Conservation (phyloP, 1,140 invertebrate genomes). For the Heliconius nattereri region DNA sequence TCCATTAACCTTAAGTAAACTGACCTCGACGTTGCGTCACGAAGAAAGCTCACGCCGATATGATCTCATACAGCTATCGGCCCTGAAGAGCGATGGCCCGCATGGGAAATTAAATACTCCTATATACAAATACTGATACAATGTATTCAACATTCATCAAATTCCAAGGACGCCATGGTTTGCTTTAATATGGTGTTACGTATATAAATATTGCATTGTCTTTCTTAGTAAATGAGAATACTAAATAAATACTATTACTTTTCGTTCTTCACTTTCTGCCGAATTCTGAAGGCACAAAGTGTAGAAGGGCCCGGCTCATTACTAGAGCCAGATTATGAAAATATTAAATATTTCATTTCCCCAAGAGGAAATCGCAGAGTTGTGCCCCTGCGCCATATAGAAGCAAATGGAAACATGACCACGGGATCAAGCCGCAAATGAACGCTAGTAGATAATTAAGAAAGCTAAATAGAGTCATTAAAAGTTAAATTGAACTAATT, state of each 20-base stretch:
- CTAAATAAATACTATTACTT: too few relatives aligned
- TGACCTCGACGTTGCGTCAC: constrained; percentile 1
- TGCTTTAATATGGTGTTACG: not conserved
- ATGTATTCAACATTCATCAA: constrained; percentile 9
- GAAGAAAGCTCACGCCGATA: constrained; percentile 12
- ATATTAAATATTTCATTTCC: too few relatives aligned
- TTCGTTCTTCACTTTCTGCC: not conserved
- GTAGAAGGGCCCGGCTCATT: too few relatives aligned
- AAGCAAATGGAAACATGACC: too few relatives aligned
- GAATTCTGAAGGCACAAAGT: not conserved
- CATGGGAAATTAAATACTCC: constrained; percentile 41
- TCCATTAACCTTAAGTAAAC: constrained; percentile 6
- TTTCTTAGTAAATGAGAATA: not conserved
- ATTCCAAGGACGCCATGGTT: not conserved
- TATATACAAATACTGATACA: constrained; percentile 22
- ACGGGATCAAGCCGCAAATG: too few relatives aligned
- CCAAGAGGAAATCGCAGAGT: too few relatives aligned
- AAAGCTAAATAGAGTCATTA: too few relatives aligned
- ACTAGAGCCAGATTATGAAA: too few relatives aligned
- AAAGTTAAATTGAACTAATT: too few relatives aligned
- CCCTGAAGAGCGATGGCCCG: constrained; percentile 34
- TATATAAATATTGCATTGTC: not conserved
- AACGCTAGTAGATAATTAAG: too few relatives aligned
- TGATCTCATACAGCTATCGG: constrained; percentile 30
- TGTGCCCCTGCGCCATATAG: too few relatives aligned